These are phyloP conservation scores for Stenchaetothrips biformis DNA, from an alignment of 2,888 invertebrate species.

Conservation along the genomic window DNA sequence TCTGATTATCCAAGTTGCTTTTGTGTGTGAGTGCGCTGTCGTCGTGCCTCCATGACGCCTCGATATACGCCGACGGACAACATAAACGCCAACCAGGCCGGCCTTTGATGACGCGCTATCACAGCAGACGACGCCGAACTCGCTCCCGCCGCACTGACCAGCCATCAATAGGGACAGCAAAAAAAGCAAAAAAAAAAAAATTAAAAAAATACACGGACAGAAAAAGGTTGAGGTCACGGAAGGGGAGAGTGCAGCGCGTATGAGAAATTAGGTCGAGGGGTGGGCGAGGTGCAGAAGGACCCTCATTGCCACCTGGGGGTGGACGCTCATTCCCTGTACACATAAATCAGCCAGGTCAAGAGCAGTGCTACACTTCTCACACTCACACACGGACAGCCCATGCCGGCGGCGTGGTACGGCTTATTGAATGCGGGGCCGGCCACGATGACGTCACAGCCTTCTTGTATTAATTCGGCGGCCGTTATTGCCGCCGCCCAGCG, in stretches of 20 bases:
- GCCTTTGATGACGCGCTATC: too few species aligned
- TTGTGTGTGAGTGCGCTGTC: too few species aligned
- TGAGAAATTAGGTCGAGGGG: neutral
- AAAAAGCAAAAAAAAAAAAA: too few species aligned
- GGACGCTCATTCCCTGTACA: neutral
- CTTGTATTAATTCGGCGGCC: too few species aligned
- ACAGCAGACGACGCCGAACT: too few species aligned
- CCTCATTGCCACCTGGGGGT: conserved; percentile 1
- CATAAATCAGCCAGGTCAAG: neutral
- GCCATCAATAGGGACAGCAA: too few species aligned
- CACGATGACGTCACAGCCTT: neutral
- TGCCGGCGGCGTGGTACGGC: neutral
- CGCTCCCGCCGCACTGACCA: too few species aligned
- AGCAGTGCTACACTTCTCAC: neutral
- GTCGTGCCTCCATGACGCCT: too few species aligned
- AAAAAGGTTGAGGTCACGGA: neutral
- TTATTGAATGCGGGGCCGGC: neutral
- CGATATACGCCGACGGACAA: too few species aligned
- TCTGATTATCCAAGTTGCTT: too few species aligned
- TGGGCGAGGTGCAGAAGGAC: neutral
- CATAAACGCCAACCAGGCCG: too few species aligned
- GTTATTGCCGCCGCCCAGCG: too few species aligned
- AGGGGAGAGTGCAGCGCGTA: neutral
- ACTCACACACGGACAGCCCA: neutral
- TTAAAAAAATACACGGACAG: neutral